phyloP scores from a whole-genome alignment of 2,113 vertebrate species.

The Merops nubicus region DNA sequence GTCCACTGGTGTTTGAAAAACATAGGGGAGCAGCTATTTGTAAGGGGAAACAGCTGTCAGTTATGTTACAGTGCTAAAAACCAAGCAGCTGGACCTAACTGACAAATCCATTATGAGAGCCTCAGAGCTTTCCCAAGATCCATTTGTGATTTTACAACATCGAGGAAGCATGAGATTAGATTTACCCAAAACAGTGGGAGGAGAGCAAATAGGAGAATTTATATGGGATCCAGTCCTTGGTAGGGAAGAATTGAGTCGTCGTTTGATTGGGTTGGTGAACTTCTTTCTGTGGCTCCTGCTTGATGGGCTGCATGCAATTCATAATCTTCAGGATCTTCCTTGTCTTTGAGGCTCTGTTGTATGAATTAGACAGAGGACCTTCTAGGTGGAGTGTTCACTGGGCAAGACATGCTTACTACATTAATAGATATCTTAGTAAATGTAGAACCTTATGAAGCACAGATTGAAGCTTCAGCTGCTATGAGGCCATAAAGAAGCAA shows the following conservation, averaged over 20 bases:
- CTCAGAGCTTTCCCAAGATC: background rate
- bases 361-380: background rate
- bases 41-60: background rate
- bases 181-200: background rate
- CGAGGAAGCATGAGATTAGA: background rate
- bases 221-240: background rate
- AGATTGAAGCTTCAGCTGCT: background rate
- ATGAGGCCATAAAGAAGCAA: background rate
- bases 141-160: background rate
- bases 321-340: background rate
- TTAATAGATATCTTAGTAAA: background rate
- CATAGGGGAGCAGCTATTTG: background rate
- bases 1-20: background rate
- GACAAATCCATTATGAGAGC: background rate
- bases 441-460: background rate
- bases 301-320: background rate
- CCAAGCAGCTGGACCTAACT: background rate
- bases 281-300: background rate
- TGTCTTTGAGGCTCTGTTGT: background rate
- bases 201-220: background rate
- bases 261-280: background rate
- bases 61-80: background rate
- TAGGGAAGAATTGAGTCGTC: background rate
- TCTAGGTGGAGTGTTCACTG: background rate
- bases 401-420: background rate